Evolutionary conservation across 37 sponge, comb jelly and placozoan species (phyloP).

Genomic region (Lycopodina hypogea): DNA sequence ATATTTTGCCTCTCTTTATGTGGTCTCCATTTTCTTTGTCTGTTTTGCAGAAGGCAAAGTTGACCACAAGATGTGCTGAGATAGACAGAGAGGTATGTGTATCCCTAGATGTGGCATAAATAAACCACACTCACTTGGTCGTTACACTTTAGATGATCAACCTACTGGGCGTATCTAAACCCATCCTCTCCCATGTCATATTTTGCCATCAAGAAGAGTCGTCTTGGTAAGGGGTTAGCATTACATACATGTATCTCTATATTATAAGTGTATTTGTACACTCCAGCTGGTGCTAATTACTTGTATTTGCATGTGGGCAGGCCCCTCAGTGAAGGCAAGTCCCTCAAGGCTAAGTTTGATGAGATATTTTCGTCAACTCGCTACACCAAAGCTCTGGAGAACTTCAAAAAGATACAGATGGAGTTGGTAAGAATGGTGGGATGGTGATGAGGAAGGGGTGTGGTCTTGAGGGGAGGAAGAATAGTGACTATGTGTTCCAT

Average conservation of each 20-base stretch:
- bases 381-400: conserved; percentile 79
- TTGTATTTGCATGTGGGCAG: conserved; percentile 39
- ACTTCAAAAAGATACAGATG: conserved; percentile 50
- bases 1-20: no score
- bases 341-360: conserved; percentile 94
- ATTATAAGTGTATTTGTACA: not conserved
- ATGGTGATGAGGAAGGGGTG: not conserved
- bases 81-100: conserved; percentile 73
- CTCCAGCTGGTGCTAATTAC: not conserved
- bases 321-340: conserved; percentile 92
- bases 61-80: conserved; percentile 85
- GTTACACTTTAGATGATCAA: conserved; percentile 62
- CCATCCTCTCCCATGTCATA: conserved; percentile 90
- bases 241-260: no score
- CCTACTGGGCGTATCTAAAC: conserved; percentile 87
- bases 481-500: conserved; percentile 27
- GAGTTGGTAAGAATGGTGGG: conserved; percentile 44
- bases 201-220: conserved; percentile 99
- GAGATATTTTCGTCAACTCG: conserved; percentile 92
- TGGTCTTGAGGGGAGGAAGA: conserved; percentile 38
- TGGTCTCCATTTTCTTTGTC: no score
- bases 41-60: conserved; percentile 45
- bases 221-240: conserved; percentile 59
- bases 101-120: not conserved
- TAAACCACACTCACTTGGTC: not conserved